Evolutionary conservation across 2,797 vertebrate species (phyloP).

Genomic region (Ispidina picta): DNA sequence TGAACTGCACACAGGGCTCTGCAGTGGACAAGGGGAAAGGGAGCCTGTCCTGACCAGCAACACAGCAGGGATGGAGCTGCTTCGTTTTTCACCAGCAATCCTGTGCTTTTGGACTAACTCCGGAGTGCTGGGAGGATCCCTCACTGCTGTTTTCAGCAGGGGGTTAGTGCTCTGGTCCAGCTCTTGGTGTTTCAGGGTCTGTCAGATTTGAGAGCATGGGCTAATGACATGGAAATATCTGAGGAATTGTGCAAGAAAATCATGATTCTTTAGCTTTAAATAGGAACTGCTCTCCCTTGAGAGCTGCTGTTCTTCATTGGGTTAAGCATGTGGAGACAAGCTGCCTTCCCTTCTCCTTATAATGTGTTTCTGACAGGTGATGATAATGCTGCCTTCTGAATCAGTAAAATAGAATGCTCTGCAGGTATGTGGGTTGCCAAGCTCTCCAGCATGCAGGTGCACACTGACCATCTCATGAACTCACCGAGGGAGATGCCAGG

Average conservation of each 20-base stretch:
- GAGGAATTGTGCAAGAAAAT: conserved; percentile 43
- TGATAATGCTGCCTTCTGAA: conserved; percentile 16
- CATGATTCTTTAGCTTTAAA: conserved; percentile 29
- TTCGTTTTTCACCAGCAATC: not conserved
- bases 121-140: not conserved
- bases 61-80: not conserved
- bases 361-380: conserved; percentile 28
- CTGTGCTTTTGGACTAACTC: not conserved
- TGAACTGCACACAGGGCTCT: not conserved
- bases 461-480: not conserved
- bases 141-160: not conserved
- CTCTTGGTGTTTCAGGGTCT: not conserved
- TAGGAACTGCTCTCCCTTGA: not conserved
- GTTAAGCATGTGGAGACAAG: conserved; percentile 28
- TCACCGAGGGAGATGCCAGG: not conserved
- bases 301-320: conserved; percentile 6
- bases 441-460: not conserved
- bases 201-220: not conserved
- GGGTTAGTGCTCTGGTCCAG: not conserved
- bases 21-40: not conserved
- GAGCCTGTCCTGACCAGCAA: not conserved
- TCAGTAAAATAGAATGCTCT: not conserved
- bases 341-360: conserved; percentile 18
- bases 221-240: conserved; percentile 49
- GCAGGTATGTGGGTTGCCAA: not conserved